Percentiles rank a stretch among this genome's conserved stretches.
These are phyloP conservation scores for Archivesica marissinica DNA, from an alignment of 1,140 invertebrate species.

Conservation along the genomic window DNA sequence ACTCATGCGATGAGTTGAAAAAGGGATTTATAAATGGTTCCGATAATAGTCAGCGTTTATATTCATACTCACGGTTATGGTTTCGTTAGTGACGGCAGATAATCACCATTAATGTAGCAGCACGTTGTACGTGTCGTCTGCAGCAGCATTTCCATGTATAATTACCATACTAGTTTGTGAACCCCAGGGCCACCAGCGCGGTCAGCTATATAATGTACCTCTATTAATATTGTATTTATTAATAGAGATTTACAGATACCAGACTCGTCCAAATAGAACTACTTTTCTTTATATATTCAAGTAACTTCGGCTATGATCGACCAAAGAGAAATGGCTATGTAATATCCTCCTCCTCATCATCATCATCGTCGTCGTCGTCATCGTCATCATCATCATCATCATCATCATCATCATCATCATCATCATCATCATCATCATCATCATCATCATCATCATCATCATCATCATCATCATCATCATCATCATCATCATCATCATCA, in stretches of 20 bases:
- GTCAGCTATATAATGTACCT: not conserved
- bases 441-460: constrained; percentile 67
- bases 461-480: constrained; percentile 65
- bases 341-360: not conserved
- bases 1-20: constrained; percentile 30
- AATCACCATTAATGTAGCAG: constrained; percentile 21
- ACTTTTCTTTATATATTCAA: no score
- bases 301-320: no score
- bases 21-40: constrained; percentile 19
- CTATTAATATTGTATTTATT: not conserved
- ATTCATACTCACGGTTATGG: constrained; percentile 21
- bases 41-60: not conserved
- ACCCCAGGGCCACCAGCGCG: no score
- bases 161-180: constrained; percentile 19
- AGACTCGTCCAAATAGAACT: no score
- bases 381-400: constrained; percentile 51
- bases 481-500: constrained; percentile 64
- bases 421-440: constrained; percentile 62
- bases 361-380: not conserved
- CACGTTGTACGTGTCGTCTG: not conserved
- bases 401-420: constrained; percentile 55
- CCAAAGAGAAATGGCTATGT: no score
- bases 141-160: not conserved
- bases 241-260: no score
- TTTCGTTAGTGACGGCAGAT: not conserved